These are phyloP conservation scores for Meteorus cinctellus DNA, from an alignment of 2,888 invertebrate genomes.

Conservation along the genomic window DNA sequence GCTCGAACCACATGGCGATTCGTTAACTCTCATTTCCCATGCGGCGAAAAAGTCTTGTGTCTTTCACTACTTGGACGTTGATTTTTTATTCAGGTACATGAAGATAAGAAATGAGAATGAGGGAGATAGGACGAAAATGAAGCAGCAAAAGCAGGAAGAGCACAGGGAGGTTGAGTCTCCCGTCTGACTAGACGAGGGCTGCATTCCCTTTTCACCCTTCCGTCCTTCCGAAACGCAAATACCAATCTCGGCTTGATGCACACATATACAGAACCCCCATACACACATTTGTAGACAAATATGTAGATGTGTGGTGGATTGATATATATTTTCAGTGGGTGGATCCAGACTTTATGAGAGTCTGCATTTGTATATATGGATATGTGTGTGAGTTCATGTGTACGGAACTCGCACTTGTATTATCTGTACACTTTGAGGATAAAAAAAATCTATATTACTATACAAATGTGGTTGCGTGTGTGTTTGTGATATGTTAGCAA, in stretches of 20 bases:
- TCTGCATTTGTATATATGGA: slow-evolving; percentile 8
- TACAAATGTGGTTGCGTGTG: not conserved
- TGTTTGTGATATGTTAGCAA: not conserved
- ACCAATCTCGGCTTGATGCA: slow-evolving; percentile 43
- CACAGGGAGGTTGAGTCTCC: slow-evolving; percentile 28
- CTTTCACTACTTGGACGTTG: not conserved
- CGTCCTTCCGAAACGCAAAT: slow-evolving; percentile 46
- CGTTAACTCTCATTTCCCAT: slow-evolving; percentile 45
- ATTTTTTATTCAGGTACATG: not conserved
- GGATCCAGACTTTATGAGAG: slow-evolving; percentile 20
- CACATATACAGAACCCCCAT: slow-evolving; percentile 5
- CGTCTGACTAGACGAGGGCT: slow-evolving; percentile 41
- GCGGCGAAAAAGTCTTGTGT: slow-evolving; percentile 28
- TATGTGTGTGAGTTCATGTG: not conserved
- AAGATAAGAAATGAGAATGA: slow-evolving; percentile 13
- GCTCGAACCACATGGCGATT: slow-evolving; percentile 47
- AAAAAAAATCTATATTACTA: slow-evolving; percentile 31
- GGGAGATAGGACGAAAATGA: slow-evolving; percentile 34
- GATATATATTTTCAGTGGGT: slow-evolving; percentile 3
- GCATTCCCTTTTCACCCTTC: slow-evolving; percentile 44
- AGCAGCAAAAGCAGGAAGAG: slow-evolving; percentile 24
- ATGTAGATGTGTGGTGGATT: not conserved
- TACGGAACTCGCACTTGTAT: not conserved
- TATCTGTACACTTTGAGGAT: slow-evolving; percentile 13
- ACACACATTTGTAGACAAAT: slow-evolving; percentile 17